Evolutionary conservation across 2,888 invertebrate species (phyloP), one percentile per base, ranked within the genome.

Genomic region (Cremastinae sp.): DNA sequence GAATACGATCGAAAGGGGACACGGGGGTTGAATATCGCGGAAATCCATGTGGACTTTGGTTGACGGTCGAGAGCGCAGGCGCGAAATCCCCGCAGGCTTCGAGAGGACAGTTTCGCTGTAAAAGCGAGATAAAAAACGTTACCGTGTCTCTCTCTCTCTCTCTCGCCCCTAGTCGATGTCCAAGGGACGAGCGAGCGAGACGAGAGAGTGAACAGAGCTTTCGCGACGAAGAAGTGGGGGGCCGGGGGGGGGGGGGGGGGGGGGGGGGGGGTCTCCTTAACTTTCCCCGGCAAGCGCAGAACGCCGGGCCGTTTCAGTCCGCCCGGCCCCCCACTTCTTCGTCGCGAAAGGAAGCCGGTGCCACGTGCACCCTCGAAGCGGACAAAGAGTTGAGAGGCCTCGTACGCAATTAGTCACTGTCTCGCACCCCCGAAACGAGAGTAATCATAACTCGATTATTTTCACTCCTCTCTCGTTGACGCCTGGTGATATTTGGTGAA

Each of bases 251-350:
- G 9, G 58, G 55, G 41, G 35, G 47, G 39, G 43, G 58, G 18
- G 39, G 39, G 41, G 56, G 73, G 73, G n/a, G 73, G 69, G 66
- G 74, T 79, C 69, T 77, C 78, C 78, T 80, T 79, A 70, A 79
- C 71, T 79, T 51, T 64, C 61, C 35, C 58, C 41, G 70, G 51
- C 43, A 35, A 12, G 43, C 35, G 43, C 53, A 22, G 58, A 69
- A 49, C 68, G 68, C 51, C 59, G 16, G 28, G 41, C 9, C 14
- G 39, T n/a, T 73, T 79, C 79, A 81, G 81, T 81, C 78, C 78
- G 78, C 80, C 81, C 79, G 80, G 80, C 78, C 78, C 76, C 80
- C 81, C 79, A 79, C 79, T 78, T 81, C 79, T 78, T 74, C 78
- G 79, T 78, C 78, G 80, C 80, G 80, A 78, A 79, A 74, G 43